phyloP scores from a whole-genome alignment of 2,113 vertebrate species.

The Suricata suricatta region DNA sequence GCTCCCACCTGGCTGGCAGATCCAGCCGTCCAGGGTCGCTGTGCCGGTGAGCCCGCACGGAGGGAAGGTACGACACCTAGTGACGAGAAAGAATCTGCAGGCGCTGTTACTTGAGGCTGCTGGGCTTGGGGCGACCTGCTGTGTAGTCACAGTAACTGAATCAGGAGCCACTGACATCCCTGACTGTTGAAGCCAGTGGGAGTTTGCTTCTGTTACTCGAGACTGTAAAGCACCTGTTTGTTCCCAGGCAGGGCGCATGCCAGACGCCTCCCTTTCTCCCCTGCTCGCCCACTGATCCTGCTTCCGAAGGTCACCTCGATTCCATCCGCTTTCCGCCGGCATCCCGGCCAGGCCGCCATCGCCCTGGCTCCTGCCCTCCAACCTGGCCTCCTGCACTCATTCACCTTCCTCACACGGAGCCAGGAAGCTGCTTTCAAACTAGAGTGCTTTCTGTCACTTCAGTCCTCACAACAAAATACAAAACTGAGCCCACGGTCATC shows the following conservation, averaged over 20 bases:
- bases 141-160: neutral
- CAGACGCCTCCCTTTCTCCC: neutral
- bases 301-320: neutral
- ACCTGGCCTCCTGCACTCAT: neutral
- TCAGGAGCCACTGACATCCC: neutral
- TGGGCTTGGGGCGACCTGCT: neutral
- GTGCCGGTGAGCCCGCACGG: accelerated
- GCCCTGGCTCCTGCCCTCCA: neutral
- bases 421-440: neutral
- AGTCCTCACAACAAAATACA: neutral
- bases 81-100: neutral
- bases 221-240: neutral
- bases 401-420: too few species aligned
- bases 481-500: neutral
- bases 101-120: neutral
- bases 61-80: neutral
- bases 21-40: neutral
- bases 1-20: neutral
- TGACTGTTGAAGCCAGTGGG: neutral
- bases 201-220: neutral
- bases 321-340: neutral
- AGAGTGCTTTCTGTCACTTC: neutral
- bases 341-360: neutral
- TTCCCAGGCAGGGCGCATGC: neutral
- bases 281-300: neutral